phyloP scores from a whole-genome alignment of 2,888 invertebrate genomes.

The Odontocolon sp. region DNA sequence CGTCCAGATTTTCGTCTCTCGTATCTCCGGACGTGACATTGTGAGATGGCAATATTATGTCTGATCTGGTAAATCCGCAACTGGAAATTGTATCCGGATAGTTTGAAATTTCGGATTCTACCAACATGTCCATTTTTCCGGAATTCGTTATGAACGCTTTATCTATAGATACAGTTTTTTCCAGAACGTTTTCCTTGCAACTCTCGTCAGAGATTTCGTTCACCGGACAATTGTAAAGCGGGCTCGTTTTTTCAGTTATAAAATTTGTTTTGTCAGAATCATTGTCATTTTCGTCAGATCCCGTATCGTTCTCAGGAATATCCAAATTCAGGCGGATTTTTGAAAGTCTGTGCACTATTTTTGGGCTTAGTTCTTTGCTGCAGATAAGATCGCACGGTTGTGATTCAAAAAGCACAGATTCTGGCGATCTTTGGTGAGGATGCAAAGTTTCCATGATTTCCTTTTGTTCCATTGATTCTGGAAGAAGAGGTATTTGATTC shows the following conservation, averaged over 20 bases:
- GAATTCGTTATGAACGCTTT: slow-evolving; percentile 1
- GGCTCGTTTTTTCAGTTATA: background rate
- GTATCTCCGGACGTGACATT: background rate
- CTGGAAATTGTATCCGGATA: background rate
- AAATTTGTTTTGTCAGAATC: slow-evolving; percentile 46
- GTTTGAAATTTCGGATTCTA: background rate
- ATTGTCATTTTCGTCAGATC: slow-evolving; percentile 43
- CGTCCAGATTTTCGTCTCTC: background rate
- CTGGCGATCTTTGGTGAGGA: slow-evolving; percentile 65
- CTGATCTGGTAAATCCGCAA: background rate
- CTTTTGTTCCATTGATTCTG: background rate
- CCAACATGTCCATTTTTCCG: background rate
- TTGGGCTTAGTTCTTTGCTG: slow-evolving; percentile 68
- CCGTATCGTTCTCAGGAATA: slow-evolving; percentile 61
- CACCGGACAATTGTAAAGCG: background rate
- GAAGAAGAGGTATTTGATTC: background rate
- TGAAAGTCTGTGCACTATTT: slow-evolving; percentile 59
- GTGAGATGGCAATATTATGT: background rate
- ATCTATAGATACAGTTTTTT: slow-evolving; percentile 39
- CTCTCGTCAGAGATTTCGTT: background rate
- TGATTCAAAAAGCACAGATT: slow-evolving; percentile 65
- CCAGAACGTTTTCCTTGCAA: slow-evolving; percentile 4
- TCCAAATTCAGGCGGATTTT: slow-evolving; percentile 67
- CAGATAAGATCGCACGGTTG: slow-evolving; percentile 54
- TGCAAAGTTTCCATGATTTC: background rate